A percentile compares a stretch with the other conserved stretches of the same genome.
phyloP scores from a whole-genome alignment of 1,140 invertebrate genomes.

The Hypsibius dujardini region DNA sequence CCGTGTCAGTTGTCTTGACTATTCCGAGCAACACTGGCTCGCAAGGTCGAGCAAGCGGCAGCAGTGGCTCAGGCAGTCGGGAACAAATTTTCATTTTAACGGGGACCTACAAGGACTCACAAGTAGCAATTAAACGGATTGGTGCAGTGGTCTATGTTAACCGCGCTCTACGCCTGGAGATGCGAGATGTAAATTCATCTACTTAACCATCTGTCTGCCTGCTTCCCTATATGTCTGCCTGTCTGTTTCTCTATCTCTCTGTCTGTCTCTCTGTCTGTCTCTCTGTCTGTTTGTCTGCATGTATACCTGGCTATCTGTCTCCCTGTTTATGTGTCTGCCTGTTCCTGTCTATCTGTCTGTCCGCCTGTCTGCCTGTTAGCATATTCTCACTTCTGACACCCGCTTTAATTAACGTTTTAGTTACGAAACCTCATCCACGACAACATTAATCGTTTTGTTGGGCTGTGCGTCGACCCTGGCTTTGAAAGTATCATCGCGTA shows the following conservation, averaged over 20 bases:
- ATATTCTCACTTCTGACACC: constrained; percentile 13
- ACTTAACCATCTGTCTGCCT: not conserved
- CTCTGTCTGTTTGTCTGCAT: no score
- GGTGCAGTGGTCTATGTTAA: constrained; percentile 60
- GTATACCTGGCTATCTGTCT: no score
- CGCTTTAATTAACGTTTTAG: constrained; percentile 32
- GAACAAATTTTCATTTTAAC: not conserved
- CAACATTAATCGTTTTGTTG: constrained; percentile 80
- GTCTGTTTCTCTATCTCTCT: not conserved
- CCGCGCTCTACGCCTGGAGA: constrained; percentile 59
- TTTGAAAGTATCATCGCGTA: constrained; percentile 52
- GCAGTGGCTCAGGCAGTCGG: no score
- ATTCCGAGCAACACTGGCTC: no score
- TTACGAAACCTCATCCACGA: constrained; percentile 92
- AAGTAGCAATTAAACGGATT: constrained; percentile 58
- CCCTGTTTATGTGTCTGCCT: no score
- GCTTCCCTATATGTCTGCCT: not conserved
- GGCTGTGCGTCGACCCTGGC: constrained; percentile 71
- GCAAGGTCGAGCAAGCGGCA: no score
- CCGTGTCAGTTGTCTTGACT: no score
- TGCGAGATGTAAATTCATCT: constrained; percentile 50
- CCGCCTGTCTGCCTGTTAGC: not conserved
- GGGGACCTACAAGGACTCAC: not conserved
- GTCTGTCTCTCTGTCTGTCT: not conserved
- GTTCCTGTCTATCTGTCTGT: no score